Evolutionary conservation across 1,140 invertebrate genomes (phyloP), one percentile per base, ranked within the genome.

Genomic region (Musca vetustissima): DNA sequence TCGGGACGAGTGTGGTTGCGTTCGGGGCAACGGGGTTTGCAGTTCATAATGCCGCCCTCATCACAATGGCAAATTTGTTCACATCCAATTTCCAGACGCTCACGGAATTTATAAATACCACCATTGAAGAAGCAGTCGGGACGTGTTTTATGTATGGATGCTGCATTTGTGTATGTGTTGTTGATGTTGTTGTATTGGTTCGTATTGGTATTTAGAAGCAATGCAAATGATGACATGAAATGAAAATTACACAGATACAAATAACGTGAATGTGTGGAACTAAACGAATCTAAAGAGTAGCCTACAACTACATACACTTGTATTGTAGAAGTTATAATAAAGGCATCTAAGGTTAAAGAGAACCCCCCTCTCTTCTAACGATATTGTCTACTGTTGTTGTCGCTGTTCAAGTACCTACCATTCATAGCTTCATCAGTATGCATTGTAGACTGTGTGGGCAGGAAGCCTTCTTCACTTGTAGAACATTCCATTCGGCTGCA

Each of bases 61-160:
- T 90, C 89, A 74, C 94, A 96, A 53, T 87, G 83, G 74, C 94
- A 96, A 15, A 89, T 87, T 73, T 88, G 87, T 24, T 90, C 86
- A 76, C 94, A 96, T 3, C 89, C 92, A 48, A 93, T 89, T 74
- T 93, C 87, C 75, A 94, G 88, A 15, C 85, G 88, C 72, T 91
- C 87, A 14, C 92, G 91, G 65, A 88, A 85, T 66, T 87, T 84
- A 71, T 93, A 88, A 0, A 90, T 90, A 59, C 88, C 86, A 72
- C 94, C 94, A 47, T 88, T 89, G 72, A 90, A 89, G n/a, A 87
- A 74, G 76, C 94, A 96, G 2, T 88, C 88, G 75, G 89, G 89
- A 17, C 73, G 74, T 55, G 78, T 70, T 61, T 76, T 80, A 61
- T 75, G 72, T 25, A 70, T 74, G 70, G 73, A 69, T 8, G 68